Base-by-base conservation (phyloP, 2,797 vertebrate species). In the Myotis planiceps region DNA sequence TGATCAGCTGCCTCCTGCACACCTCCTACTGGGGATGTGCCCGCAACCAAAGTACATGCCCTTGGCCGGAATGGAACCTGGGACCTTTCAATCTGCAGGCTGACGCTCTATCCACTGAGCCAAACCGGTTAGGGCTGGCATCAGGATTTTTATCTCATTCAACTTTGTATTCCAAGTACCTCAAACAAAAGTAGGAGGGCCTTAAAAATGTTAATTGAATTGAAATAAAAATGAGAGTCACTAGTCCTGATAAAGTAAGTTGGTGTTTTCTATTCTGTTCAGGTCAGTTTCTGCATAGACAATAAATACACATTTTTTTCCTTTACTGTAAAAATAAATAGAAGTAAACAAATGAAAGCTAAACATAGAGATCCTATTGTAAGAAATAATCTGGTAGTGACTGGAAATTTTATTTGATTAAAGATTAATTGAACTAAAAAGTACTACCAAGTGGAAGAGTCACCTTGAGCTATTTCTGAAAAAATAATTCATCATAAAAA, bases 401-500 rank as follows among this genome's bases (percentile, higher is more conserved):
- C 45, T 53, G 32, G 21, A 21, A 95, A 85, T 82, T 93, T 81
- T 90, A 76, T 92, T 69, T 95, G 7, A 88, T 80, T n/a, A 92
- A 88, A 89, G 34, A 76, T 53, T 51, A 80, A 85, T 69, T 97
- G 60, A 81, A 71, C 47, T 89, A 75, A 75, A 90, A 94, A 82
- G 15, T 5, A 82, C 51, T 83, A 88, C 19, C 37, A 95, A 88
- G 79, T 51, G 6, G 7, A 94, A 89, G 71, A 83, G 66, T 93
- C 66, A 86, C 81, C 63, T 74, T 88, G 49, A 88, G 27, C 45
- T 92, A 93, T 90, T 92, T 97, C 63, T 71, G 27, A 55, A 92
- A 93, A 90, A 95, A 93, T 96, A 94, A 92, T 63, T 82, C 47
- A 95, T 82, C 53, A 91, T 53, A 92, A 66, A 94, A 83, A 89